Conservation (phyloP, 1,140 invertebrate species). For the Drosophila novamexicana region DNA sequence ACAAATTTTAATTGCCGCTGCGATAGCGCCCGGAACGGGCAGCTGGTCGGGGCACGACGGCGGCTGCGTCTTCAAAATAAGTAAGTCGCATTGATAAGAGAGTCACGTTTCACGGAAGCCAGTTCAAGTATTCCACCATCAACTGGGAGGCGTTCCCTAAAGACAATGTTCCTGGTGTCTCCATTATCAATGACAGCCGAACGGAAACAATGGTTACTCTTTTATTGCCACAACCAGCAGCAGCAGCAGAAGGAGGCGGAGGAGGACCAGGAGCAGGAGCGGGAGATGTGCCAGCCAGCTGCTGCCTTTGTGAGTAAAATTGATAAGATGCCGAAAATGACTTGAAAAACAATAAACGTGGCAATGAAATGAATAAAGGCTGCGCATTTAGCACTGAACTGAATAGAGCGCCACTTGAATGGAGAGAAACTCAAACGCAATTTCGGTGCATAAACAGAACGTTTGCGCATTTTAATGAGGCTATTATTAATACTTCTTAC, state of each 20-base stretch:
- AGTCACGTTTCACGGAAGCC: conserved; percentile 68
- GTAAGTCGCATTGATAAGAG: conserved; percentile 76
- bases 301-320: conserved; percentile 68
- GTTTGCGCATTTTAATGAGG: conserved; percentile 78
- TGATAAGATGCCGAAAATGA: conserved; percentile 80
- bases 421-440: conserved; percentile 39
- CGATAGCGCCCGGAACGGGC: conserved; percentile 49
- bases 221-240: conserved; percentile 60
- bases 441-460: conserved; percentile 74
- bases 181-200: conserved; percentile 75
- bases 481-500: conserved; percentile 17
- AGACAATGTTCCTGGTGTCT: conserved; percentile 76
- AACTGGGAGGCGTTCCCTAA: conserved; percentile 25
- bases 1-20: conserved; percentile 80
- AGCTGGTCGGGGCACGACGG: conserved; percentile 24
- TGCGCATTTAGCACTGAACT: conserved; percentile 51
- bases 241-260: background rate
- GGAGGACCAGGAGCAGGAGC: background rate
- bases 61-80: conserved; percentile 47
- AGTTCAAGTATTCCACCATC: conserved; percentile 29
- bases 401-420: conserved; percentile 42
- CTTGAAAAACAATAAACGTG: conserved; percentile 81
- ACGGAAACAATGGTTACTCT: conserved; percentile 78
- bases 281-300: conserved; percentile 6
- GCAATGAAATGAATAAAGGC: conserved; percentile 70